Conservation (phyloP, 2,113 vertebrate genomes). For the Barnardius zonarius region DNA sequence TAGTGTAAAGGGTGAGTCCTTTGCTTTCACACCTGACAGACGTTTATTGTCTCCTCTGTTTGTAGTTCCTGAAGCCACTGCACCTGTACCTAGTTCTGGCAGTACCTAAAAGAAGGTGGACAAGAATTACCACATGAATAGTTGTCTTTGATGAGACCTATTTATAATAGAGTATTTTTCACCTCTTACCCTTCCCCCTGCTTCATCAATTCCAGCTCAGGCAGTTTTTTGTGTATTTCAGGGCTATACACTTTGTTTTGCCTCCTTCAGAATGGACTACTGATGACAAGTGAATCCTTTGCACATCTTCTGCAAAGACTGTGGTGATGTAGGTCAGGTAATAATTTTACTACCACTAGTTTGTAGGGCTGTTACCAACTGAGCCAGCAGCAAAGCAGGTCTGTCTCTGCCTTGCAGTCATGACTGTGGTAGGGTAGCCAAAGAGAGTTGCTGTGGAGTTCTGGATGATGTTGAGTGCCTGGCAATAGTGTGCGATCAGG, state of each 20-base stretch:
- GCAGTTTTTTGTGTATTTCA: neutral
- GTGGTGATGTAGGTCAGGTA: neutral
- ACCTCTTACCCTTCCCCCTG: rapidly evolving
- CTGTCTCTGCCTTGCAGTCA: neutral
- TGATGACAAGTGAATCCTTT: neutral
- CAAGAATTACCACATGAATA: neutral
- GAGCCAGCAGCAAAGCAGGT: neutral
- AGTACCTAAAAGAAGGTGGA: neutral
- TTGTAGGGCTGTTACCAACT: neutral
- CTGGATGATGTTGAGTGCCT: neutral
- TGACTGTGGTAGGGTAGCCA: neutral
- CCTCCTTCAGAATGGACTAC: neutral
- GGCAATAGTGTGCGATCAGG: neutral
- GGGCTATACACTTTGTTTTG: neutral
- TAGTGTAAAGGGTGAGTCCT: neutral
- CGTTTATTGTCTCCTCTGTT: neutral
- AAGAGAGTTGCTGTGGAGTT: neutral
- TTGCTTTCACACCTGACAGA: neutral
- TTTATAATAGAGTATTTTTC: neutral
- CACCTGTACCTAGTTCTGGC: neutral
- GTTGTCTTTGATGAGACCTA: neutral
- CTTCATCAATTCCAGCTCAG: neutral
- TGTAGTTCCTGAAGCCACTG: neutral
- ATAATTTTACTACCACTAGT: neutral
- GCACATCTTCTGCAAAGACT: neutral